Evolutionary conservation across 1,140 invertebrate species (phyloP), one percentile per base, ranked within the genome.

Genomic region (Probaryconus sp.): DNA sequence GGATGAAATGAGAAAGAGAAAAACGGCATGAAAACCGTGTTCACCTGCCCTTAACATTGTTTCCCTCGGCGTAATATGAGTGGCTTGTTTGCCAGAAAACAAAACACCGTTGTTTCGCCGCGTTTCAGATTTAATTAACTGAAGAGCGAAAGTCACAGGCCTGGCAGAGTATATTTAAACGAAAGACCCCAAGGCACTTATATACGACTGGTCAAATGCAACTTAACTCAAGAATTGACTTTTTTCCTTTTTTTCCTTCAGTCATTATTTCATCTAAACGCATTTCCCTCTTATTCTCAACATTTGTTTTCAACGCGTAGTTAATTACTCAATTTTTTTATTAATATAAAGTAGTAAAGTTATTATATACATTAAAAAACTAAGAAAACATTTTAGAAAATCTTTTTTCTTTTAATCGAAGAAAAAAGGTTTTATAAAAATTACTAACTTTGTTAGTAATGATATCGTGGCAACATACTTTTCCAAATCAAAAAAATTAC

Each of bases 41-140:
- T 61, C 65, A 55, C 40, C 37, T 61, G 47, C 40, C 48, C 48
- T 69, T 61, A 69, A 69, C 58, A 64, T 56, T 63, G 50, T 71
- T 71, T 63, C 55, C 24, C 42, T 14, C 30, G n/a, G 13, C 38
- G 43, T 71, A 56, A 63, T 56, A 63, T 37, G 58, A 71, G 68
- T 35, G 56, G 48, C 45, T 63, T 63, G 50, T 69, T 78, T 72
- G 72, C 50, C 53, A 61, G 45, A 69, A 75, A 78, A 78, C 71
- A 75, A 78, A 73, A 72, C 56, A 18, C 61, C 24, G 63, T 65
- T 72, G 58, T 71, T 77, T 75, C 47, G 37, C 53, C 35, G 58
- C 43, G 55, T 75, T 75, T 72, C 65, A 55, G 70, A 74, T 77
- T 74, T 64, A 78, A 78, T 78, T 78, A 78, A 75, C 76, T 47